Percentiles rank a stretch among this genome's conserved stretches.
phyloP scores from a whole-genome alignment of 2,797 vertebrate genomes.

The Siniperca obscura region DNA sequence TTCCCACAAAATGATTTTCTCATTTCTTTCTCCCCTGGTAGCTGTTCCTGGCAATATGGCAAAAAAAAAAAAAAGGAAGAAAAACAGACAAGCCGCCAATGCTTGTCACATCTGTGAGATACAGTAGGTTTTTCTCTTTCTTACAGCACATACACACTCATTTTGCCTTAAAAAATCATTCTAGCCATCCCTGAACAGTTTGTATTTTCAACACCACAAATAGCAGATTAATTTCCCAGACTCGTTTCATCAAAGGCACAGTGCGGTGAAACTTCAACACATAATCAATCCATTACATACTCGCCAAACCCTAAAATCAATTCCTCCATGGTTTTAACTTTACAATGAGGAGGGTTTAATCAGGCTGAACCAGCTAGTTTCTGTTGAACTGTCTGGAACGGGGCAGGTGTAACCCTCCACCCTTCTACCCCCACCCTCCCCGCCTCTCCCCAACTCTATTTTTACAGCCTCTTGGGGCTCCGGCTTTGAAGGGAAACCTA shows the following conservation, averaged over 20 bases:
- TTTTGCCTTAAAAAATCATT: conserved; percentile 5
- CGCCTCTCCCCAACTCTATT: conserved; percentile 69
- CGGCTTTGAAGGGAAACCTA: conserved; percentile 81
- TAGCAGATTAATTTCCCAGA: conserved; percentile 57
- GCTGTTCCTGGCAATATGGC: conserved; percentile 49
- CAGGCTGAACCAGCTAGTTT: conserved; percentile 68
- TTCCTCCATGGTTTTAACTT: conserved; percentile 45
- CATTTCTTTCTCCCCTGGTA: conserved; percentile 40
- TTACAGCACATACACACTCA: conserved; percentile 12
- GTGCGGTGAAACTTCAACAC: conserved; percentile 46
- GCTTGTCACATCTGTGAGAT: conserved; percentile 45
- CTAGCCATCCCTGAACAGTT: conserved; percentile 36
- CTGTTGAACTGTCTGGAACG: conserved; percentile 64
- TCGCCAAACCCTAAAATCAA: conserved; percentile 58
- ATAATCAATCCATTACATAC: conserved; percentile 60
- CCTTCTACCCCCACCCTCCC: conserved; percentile 11
- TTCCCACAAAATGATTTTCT: conserved; percentile 58
- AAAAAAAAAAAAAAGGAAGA: conserved; percentile 17
- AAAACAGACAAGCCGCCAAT: conserved; percentile 40
- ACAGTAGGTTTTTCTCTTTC: conserved; percentile 29
- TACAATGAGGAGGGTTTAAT: conserved; percentile 67
- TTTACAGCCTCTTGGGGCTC: conserved; percentile 78
- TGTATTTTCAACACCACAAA: conserved; percentile 59
- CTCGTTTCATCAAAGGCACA: conserved; percentile 52
- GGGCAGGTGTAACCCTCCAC: conserved; percentile 76